Evolutionary conservation across 2,113 vertebrate species (phyloP).

Genomic region (Aythya baeri): DNA sequence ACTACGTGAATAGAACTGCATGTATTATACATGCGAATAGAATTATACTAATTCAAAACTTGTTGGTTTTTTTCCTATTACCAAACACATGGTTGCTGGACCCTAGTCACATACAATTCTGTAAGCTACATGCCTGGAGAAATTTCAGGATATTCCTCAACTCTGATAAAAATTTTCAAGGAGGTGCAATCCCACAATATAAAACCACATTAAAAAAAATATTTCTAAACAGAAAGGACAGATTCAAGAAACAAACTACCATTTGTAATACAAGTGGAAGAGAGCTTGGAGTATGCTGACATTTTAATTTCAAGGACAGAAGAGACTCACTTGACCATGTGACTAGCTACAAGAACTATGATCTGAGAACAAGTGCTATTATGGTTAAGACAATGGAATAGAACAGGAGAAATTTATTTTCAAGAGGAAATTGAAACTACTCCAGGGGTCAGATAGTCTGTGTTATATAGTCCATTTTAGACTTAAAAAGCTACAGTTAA

Average conservation of each 20-base stretch:
- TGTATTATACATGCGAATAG: background rate
- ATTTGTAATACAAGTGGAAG: background rate
- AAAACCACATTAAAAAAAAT: background rate
- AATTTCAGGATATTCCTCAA: background rate
- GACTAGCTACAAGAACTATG: background rate
- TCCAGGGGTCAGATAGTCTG: background rate
- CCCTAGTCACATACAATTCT: background rate
- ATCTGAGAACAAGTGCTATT: background rate
- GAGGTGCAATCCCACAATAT: background rate
- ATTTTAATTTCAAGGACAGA: background rate
- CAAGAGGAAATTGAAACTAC: background rate
- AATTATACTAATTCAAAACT: background rate
- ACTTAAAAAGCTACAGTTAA: background rate
- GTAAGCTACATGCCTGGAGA: background rate
- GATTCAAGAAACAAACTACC: background rate
- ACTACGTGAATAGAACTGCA: background rate
- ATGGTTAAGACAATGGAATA: background rate
- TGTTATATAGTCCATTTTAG: background rate
- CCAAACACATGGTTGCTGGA: background rate
- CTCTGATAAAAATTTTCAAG: background rate
- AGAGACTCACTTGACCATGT: background rate
- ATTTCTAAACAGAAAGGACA: background rate
- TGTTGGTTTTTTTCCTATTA: background rate
- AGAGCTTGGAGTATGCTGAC: background rate
- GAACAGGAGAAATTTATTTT: background rate